Evolutionary conservation across 2,113 vertebrate species (phyloP).

Genomic region (Merops nubicus): DNA sequence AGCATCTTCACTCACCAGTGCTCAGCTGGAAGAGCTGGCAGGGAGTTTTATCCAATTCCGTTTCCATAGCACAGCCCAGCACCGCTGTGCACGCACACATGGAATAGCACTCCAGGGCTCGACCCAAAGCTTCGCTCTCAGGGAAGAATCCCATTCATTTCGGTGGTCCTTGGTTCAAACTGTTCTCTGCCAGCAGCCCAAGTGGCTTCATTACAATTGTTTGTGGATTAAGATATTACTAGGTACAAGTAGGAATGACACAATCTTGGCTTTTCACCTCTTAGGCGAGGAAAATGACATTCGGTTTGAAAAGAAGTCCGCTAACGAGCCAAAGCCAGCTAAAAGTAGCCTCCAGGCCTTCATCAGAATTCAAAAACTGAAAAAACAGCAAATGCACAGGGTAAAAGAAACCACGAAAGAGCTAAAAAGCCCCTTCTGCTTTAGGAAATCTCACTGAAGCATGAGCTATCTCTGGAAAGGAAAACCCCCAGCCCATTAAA

Average conservation of each 20-base stretch:
- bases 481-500: neutral
- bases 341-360: neutral
- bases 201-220: neutral
- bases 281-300: neutral
- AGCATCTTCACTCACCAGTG: neutral
- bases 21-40: neutral
- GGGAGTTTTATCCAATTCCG: neutral
- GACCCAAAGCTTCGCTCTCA: neutral
- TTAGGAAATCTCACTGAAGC: neutral
- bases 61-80: neutral
- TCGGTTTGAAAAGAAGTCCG: neutral
- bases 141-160: neutral
- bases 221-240: neutral
- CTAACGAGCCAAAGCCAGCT: neutral
- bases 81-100: rapidly evolving
- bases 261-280: neutral
- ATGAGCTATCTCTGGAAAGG: neutral
- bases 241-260: neutral
- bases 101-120: neutral
- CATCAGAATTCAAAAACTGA: constrained; percentile 8
- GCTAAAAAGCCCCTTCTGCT: neutral
- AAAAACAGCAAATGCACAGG: neutral
- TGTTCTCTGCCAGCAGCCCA: neutral
- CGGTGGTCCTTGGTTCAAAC: neutral
- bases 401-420: neutral